phyloP scores from a whole-genome alignment of 2,797 vertebrate genomes.

The Pseudochromis fuscus region DNA sequence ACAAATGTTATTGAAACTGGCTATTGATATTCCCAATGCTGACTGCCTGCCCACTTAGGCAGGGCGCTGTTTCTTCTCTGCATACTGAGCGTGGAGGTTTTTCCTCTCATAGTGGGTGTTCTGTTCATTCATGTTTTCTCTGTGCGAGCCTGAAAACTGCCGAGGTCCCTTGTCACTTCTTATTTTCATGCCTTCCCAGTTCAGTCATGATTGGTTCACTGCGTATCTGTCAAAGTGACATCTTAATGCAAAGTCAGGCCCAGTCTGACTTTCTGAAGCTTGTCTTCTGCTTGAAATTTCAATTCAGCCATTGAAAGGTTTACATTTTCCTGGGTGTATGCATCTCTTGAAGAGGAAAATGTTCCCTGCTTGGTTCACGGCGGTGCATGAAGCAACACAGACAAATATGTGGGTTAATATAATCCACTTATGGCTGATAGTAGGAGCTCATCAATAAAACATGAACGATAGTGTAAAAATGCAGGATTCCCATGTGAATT shows the following conservation, averaged over 20 bases:
- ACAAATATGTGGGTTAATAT: constrained; percentile 68
- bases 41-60: constrained; percentile 63
- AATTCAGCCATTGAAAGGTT: constrained; percentile 42
- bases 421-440: constrained; percentile 61
- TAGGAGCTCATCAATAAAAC: constrained; percentile 73
- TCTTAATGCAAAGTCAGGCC: constrained; percentile 67
- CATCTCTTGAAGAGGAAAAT: constrained; percentile 3
- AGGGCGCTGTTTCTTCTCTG: constrained; percentile 52
- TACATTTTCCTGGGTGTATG: constrained; percentile 22
- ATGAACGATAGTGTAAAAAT: constrained; percentile 51
- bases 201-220: constrained; percentile 67
- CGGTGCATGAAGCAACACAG: constrained; percentile 29
- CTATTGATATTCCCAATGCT: constrained; percentile 73
- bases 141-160: constrained; percentile 37
- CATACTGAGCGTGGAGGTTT: constrained; percentile 39
- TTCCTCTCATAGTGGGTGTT: constrained; percentile 35
- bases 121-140: constrained; percentile 67
- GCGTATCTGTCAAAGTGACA: constrained; percentile 68
- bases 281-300: constrained; percentile 69
- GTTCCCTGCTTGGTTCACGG: constrained; percentile 20
- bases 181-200: constrained; percentile 60
- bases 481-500: constrained; percentile 59
- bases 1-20: constrained; percentile 80
- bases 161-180: constrained; percentile 63
- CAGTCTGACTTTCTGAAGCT: constrained; percentile 65